Percentiles rank a stretch among this genome's conserved stretches.
Evolutionary conservation across 2,797 vertebrate species (phyloP).

Genomic region (Iguana delicatissima): DNA sequence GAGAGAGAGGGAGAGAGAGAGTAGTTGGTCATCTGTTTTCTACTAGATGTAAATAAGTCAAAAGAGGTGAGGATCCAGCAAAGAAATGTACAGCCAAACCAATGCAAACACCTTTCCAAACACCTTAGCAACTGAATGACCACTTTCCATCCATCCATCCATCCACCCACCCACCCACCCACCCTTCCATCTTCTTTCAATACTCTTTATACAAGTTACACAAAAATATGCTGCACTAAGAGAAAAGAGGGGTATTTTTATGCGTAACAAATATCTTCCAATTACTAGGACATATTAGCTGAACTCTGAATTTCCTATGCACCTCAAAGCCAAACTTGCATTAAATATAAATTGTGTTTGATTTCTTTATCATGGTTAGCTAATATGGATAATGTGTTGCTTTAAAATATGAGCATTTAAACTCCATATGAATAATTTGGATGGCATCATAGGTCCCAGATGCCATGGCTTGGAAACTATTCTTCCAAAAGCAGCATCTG

Average conservation of each 20-base stretch:
- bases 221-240: neutral
- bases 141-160: neutral
- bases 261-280: neutral
- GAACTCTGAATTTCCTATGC: neutral
- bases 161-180: neutral
- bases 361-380: constrained; percentile 40
- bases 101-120: neutral
- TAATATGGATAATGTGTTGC: constrained; percentile 43
- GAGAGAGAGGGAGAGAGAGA: neutral
- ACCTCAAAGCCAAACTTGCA: constrained; percentile 3
- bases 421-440: constrained; percentile 68
- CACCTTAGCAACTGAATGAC: neutral
- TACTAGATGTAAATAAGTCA: neutral
- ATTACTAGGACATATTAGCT: neutral
- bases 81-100: neutral
- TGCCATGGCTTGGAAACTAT: constrained; percentile 71
- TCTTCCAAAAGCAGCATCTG: constrained; percentile 80
- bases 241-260: neutral
- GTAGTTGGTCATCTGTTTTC: neutral
- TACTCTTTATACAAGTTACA: neutral
- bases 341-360: constrained; percentile 45
- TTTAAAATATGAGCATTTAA: constrained; percentile 66
- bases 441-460: constrained; percentile 60
- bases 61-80: no score
- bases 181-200: neutral